Percentiles rank a stretch among this genome's conserved stretches.
Conservation (phyloP, 2,888 invertebrate species). For the Tenodera sinensis region DNA sequence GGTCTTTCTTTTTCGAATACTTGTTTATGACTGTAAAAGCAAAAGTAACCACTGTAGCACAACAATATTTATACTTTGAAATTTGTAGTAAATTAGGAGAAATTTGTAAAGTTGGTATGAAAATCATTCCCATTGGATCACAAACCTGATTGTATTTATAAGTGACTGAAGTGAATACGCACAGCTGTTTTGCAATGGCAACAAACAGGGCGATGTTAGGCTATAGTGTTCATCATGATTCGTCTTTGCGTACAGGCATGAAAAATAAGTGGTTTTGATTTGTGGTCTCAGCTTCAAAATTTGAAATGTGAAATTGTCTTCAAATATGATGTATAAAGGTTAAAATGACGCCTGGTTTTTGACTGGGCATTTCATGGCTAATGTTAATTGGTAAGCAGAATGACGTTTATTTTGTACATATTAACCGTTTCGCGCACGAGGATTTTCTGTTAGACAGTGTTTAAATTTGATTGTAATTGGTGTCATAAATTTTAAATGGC, state of each 20-base stretch:
- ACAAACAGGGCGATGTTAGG: conserved; percentile 7
- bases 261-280: not conserved
- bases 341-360: conserved; percentile 26
- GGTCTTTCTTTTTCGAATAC: no score
- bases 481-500: no score
- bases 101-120: no score
- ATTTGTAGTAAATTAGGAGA: no score
- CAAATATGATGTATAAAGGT: not conserved
- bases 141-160: no score
- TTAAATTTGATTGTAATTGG: not conserved
- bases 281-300: not conserved
- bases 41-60: no score
- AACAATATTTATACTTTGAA: no score
- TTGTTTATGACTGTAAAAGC: no score
- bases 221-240: not conserved
- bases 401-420: not conserved
- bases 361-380: conserved; percentile 31
- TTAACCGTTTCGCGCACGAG: not conserved
- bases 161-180: no score
- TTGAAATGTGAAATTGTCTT: not conserved
- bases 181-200: conserved; percentile 16
- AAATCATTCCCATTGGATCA: no score
- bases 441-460: not conserved
- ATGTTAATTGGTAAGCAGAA: conserved; percentile 29
- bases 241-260: not conserved